Evolutionary conservation across 2,113 vertebrate genomes (phyloP).

Genomic region (Leucosticte australis): DNA sequence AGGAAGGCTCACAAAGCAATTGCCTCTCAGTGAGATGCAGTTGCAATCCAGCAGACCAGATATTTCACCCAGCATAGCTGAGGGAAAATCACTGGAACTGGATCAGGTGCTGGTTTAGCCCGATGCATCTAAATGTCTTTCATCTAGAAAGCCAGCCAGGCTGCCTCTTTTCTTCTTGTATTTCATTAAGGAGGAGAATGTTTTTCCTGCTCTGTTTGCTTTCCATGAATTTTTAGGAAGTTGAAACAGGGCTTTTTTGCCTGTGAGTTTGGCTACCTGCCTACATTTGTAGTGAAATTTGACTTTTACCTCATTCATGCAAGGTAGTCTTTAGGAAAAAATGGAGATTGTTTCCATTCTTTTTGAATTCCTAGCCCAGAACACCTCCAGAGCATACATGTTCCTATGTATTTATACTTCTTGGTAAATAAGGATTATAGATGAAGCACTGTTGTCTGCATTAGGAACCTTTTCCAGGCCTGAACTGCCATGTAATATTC

Average conservation of each 20-base stretch:
- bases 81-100: background rate
- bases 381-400: background rate
- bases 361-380: background rate
- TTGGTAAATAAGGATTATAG: constrained; percentile 64
- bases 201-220: background rate
- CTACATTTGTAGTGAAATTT: background rate
- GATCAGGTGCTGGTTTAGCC: background rate
- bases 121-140: background rate
- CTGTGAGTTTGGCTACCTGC: background rate
- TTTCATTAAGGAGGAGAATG: background rate
- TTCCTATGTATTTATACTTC: background rate
- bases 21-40: background rate
- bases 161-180: background rate
- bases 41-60: background rate
- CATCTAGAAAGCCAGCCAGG: background rate
- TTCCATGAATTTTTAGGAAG: background rate
- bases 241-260: background rate
- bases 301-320: background rate
- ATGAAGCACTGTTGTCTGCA: constrained; percentile 52
- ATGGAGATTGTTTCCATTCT: background rate
- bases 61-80: background rate
- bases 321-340: background rate
- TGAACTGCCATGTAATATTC: background rate
- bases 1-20: background rate
- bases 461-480: background rate